Conservation (phyloP, 2,888 invertebrate species). For the Sylvicola fuscatus region DNA sequence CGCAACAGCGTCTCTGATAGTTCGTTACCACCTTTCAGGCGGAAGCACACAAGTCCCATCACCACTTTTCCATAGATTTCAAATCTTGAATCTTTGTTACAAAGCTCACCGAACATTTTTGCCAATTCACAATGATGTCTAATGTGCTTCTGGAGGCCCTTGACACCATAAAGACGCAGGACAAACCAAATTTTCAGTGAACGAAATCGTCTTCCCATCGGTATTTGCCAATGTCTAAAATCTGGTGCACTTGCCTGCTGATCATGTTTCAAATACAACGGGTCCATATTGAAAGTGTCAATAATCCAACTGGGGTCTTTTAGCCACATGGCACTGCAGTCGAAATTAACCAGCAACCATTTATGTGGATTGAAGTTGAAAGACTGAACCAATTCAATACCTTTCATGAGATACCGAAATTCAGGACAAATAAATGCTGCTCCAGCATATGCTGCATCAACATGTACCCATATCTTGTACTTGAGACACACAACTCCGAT, state of each 20-base stretch:
- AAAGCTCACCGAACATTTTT: slow-evolving; percentile 64
- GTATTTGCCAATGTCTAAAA: slow-evolving; percentile 96
- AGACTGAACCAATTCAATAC: slow-evolving; percentile 76
- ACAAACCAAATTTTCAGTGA: slow-evolving; percentile 93
- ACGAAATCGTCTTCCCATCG: slow-evolving; percentile 79
- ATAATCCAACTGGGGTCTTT: slow-evolving; percentile 77
- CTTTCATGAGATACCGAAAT: slow-evolving; percentile 74
- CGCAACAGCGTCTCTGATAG: slow-evolving; percentile 62
- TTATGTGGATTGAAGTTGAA: slow-evolving; percentile 99
- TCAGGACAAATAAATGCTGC: slow-evolving; percentile 96
- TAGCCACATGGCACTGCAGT: slow-evolving; percentile 96
- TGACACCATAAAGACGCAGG: slow-evolving; percentile 68
- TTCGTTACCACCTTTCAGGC: slow-evolving; percentile 71
- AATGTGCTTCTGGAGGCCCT: slow-evolving; percentile 71
- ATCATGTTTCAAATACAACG: slow-evolving; percentile 87
- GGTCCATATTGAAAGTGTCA: slow-evolving; percentile 93
- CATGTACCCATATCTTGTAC: slow-evolving; percentile 76
- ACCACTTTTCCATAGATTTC: slow-evolving; percentile 75
- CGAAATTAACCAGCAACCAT: slow-evolving; percentile 98
- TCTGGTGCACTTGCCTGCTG: slow-evolving; percentile 79
- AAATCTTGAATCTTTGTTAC: slow-evolving; percentile 58
- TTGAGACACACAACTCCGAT: slow-evolving; percentile 71
- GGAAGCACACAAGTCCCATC: slow-evolving; percentile 94
- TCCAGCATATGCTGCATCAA: slow-evolving; percentile 94
- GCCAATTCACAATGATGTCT: slow-evolving; percentile 72